These are phyloP conservation scores for Salarias fasciatus DNA, from an alignment of 2,797 vertebrate species.

Conservation along the genomic window DNA sequence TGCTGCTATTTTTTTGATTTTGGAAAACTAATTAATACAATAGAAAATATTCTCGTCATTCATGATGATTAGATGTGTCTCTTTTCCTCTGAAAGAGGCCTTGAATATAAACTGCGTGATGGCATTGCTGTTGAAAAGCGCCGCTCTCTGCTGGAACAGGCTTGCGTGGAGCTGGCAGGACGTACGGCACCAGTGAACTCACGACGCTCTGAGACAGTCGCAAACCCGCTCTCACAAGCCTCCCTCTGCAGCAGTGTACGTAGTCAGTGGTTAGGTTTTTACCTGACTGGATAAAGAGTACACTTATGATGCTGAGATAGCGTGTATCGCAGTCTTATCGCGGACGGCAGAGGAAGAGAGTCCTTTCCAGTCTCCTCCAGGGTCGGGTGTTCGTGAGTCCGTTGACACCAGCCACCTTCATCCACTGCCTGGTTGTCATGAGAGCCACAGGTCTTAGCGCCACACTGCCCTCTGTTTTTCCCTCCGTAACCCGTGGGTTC, in stretches of 20 bases:
- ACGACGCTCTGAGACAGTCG: constrained; percentile 24
- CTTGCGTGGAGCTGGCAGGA: constrained; percentile 47
- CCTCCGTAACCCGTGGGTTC: constrained; percentile 16
- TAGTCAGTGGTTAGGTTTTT: constrained; percentile 24
- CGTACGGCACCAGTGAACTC: constrained; percentile 42
- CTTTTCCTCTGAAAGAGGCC: too few species aligned
- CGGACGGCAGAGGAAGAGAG: constrained; percentile 30
- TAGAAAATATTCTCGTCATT: not conserved
- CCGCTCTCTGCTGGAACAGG: constrained; percentile 50
- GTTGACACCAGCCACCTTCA: constrained; percentile 53
- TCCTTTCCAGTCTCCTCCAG: constrained; percentile 46
- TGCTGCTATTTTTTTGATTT: too few species aligned
- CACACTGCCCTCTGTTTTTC: constrained; percentile 15
- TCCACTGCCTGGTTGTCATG: constrained; percentile 31
- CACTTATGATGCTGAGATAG: constrained; percentile 47
- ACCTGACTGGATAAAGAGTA: constrained; percentile 38
- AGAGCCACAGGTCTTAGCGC: constrained; percentile 29
- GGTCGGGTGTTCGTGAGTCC: constrained; percentile 48
- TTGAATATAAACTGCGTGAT: constrained; percentile 47
- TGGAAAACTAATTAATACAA: too few species aligned
- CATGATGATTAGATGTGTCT: constrained; percentile 24
- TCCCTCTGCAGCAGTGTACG: constrained; percentile 29
- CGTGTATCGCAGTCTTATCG: constrained; percentile 51
- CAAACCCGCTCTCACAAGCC: constrained; percentile 18
- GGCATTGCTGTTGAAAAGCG: too few species aligned